Conservation (phyloP, 1,140 invertebrate genomes). For the Trachymyrmex septentrionalis region DNA sequence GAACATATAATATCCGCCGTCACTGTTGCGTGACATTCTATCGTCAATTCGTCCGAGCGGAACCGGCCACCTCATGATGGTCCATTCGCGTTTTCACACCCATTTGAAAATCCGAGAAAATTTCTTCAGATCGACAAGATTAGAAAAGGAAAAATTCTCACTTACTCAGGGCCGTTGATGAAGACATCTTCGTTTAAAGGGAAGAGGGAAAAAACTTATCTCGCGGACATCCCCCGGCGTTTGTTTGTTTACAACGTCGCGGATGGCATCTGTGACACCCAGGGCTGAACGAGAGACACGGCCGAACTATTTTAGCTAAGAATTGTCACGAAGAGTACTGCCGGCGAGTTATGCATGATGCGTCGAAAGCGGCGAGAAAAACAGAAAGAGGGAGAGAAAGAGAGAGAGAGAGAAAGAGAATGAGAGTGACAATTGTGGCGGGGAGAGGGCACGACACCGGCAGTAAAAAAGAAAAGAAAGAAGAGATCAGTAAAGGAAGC, state of each 20-base stretch:
- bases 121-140: too few relatives aligned
- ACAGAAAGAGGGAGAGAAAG: not conserved
- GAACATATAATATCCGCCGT: constrained; percentile 8
- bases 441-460: not conserved
- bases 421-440: constrained; percentile 25
- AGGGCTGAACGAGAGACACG: constrained; percentile 6
- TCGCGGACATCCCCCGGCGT: constrained; percentile 64
- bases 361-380: constrained; percentile 56
- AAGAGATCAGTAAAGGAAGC: constrained; percentile 39
- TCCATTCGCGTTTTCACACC: not conserved
- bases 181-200: constrained; percentile 60
- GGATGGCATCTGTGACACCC: constrained; percentile 27
- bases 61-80: not conserved
- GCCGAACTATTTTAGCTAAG: constrained; percentile 68
- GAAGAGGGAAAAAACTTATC: constrained; percentile 32
- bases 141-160: constrained; percentile 13
- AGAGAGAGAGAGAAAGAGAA: not conserved
- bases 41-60: not conserved
- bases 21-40: not conserved
- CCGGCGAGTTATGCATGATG: constrained; percentile 67
- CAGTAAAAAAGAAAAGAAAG: constrained; percentile 58
- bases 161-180: constrained; percentile 66
- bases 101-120: not conserved
- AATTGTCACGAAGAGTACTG: constrained; percentile 34
- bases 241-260: constrained; percentile 49